Conservation (phyloP, 2,113 vertebrate species). For the Zapornia atra region DNA sequence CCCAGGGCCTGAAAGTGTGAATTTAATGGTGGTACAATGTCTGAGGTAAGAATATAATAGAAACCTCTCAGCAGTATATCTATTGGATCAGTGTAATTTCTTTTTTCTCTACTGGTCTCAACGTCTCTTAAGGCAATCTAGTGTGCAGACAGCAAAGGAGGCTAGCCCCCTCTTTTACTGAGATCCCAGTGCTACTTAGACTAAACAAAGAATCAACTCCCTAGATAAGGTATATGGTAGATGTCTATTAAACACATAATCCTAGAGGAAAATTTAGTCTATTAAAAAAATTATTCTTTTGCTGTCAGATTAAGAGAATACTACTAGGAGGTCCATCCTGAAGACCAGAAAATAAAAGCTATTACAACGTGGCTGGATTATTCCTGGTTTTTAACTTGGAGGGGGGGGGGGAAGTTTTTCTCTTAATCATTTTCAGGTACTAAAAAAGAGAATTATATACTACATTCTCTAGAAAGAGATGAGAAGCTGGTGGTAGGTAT, state of each 20-base stretch:
- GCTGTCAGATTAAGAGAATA: neutral
- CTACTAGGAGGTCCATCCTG: neutral
- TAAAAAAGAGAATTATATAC: neutral
- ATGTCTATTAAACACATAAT: conserved; percentile 42
- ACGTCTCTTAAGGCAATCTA: conserved; percentile 69
- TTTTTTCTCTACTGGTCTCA: conserved; percentile 65
- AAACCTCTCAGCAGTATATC: conserved; percentile 67
- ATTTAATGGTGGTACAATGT: conserved; percentile 66
- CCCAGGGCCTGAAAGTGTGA: conserved; percentile 60
- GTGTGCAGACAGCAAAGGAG: conserved; percentile 48
- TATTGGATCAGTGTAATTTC: conserved; percentile 72
- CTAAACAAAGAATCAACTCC: conserved; percentile 62
- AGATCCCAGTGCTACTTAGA: conserved; percentile 25
- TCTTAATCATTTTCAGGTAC: neutral
- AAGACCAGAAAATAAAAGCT: neutral
- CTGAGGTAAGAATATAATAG: conserved; percentile 61
- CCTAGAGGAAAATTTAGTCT: conserved; percentile 29
- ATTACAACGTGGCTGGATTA: neutral
- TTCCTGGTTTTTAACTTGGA: neutral
- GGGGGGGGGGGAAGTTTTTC: neutral
- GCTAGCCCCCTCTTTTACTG: conserved; percentile 4
- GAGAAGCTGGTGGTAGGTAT: neutral
- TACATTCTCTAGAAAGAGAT: neutral
- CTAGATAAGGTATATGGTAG: neutral
- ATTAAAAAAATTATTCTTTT: conserved; percentile 6